These are phyloP conservation scores for Hylaea fasciaria DNA, from an alignment of 2,888 invertebrate species.

Conservation along the genomic window DNA sequence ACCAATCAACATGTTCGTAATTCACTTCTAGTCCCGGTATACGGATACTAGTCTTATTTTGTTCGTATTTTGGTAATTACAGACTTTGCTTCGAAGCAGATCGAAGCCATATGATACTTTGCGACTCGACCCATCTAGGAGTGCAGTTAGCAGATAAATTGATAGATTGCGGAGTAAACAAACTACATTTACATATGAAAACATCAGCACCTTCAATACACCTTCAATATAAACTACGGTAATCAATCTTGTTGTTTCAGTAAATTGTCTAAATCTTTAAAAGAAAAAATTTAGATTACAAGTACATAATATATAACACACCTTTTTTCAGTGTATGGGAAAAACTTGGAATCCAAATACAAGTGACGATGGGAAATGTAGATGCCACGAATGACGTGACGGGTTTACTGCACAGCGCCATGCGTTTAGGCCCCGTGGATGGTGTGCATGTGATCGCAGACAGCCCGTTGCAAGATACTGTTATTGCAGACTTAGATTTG, in stretches of 20 bases:
- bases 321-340: conserved; percentile 41
- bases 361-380: conserved; percentile 22
- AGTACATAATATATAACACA: no score
- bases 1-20: no score
- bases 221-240: conserved; percentile 43
- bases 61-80: conserved; percentile 21
- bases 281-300: background rate
- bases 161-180: conserved; percentile 53
- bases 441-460: conserved; percentile 14
- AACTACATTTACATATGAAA: conserved; percentile 48
- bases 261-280: background rate
- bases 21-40: no score
- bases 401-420: conserved; percentile 11
- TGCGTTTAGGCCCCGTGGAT: conserved; percentile 13
- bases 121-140: conserved; percentile 49
- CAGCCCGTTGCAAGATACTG: background rate
- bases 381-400: conserved; percentile 10
- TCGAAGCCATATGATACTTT: conserved; percentile 50
- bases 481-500: conserved; percentile 7
- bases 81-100: conserved; percentile 50
- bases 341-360: conserved; percentile 34
- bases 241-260: conserved; percentile 11
- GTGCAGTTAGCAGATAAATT: conserved; percentile 52
- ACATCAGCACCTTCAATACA: conserved; percentile 28
- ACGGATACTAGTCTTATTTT: no score